Percentiles rank a stretch among this genome's conserved stretches.
Conservation (phyloP, 2,797 vertebrate species). For the Pelochelys cantorii region DNA sequence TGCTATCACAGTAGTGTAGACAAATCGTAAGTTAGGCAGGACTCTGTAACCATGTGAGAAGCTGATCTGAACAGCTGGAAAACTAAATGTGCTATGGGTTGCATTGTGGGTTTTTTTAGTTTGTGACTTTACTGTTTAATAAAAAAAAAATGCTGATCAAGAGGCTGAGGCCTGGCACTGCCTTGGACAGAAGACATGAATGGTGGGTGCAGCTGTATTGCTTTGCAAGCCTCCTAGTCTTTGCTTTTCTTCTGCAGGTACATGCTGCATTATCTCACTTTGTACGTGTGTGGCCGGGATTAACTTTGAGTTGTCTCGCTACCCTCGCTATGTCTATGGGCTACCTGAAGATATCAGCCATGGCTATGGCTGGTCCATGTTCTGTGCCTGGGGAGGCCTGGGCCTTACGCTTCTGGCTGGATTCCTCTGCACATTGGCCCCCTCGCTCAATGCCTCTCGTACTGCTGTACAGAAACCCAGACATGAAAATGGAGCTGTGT, state of each 20-base stretch:
- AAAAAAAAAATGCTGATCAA: not conserved
- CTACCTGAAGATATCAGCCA: constrained; percentile 97
- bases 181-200: not conserved
- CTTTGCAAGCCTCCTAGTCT: not conserved
- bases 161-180: not conserved
- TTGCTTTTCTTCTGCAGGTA: constrained; percentile 83
- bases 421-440: constrained; percentile 94
- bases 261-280: constrained; percentile 95
- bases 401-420: constrained; percentile 94
- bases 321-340: constrained; percentile 92
- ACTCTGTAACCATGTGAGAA: not conserved
- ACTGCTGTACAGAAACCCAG: constrained; percentile 90
- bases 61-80: not conserved
- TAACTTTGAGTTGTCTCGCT: constrained; percentile 94
- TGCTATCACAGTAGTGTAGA: no score
- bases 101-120: not conserved
- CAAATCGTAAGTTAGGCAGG: not conserved
- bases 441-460: constrained; percentile 92
- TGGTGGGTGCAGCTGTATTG: not conserved
- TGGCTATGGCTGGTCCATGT: constrained; percentile 98
- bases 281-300: constrained; percentile 96
- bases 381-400: constrained; percentile 95
- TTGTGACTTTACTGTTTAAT: not conserved
- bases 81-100: not conserved
- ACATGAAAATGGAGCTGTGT: constrained; percentile 94